Evolutionary conservation across 2,113 vertebrate species (phyloP).

Genomic region (Ibidorhyncha struthersii): DNA sequence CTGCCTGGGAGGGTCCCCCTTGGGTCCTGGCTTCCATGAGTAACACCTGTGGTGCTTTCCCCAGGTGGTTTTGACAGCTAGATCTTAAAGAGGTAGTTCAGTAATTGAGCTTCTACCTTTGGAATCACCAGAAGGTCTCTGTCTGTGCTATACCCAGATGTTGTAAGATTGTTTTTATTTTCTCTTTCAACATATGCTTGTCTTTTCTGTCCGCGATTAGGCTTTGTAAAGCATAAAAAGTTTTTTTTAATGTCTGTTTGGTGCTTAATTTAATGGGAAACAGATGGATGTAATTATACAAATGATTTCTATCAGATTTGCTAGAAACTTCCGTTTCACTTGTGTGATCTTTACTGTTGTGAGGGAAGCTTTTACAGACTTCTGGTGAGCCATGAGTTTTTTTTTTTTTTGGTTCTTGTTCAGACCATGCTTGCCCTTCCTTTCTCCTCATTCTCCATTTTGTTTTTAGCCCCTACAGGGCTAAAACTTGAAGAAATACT

Average conservation of each 20-base stretch:
- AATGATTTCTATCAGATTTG: background rate
- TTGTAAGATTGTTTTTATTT: background rate
- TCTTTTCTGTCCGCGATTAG: background rate
- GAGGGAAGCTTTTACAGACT: background rate
- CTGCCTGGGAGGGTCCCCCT: background rate
- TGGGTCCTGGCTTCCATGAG: background rate
- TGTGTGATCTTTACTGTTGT: background rate
- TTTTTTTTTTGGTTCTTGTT: background rate
- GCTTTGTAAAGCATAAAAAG: background rate
- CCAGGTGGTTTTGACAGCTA: background rate
- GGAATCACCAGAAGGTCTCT: background rate
- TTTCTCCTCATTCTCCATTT: background rate
- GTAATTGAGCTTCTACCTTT: fast-evolving
- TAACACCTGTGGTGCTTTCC: background rate
- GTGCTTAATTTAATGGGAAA: too few species aligned
- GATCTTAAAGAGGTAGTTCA: background rate
- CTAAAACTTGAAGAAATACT: background rate
- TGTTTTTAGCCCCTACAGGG: background rate
- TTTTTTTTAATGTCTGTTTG: background rate
- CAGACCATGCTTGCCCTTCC: background rate
- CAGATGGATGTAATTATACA: too few species aligned
- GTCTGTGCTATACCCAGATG: background rate
- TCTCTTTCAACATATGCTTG: background rate
- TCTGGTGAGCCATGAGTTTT: background rate
- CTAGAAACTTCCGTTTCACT: background rate